Conservation (phyloP, 1,140 invertebrate genomes). For the Chelonus insularis region DNA sequence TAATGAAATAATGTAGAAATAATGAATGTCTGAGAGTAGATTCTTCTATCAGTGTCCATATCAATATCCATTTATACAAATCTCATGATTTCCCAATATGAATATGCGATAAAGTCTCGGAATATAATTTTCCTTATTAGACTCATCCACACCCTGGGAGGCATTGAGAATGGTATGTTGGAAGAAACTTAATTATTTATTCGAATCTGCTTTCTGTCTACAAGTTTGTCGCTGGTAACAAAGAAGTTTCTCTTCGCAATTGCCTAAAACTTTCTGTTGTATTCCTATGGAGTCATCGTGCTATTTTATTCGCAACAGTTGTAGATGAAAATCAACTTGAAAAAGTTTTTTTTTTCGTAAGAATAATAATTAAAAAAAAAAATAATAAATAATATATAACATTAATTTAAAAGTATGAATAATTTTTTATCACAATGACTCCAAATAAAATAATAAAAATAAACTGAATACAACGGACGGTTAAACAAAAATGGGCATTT, state of each 20-base stretch:
- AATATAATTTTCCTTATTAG: constrained; percentile 39
- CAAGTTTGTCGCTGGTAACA: neutral
- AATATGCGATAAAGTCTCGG: neutral
- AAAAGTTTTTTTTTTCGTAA: no score
- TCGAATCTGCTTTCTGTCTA: constrained; percentile 21
- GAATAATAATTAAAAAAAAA: no score
- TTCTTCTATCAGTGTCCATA: no score
- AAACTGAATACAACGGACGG: neutral
- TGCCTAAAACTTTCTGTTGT: constrained; percentile 13
- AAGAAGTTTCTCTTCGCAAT: neutral
- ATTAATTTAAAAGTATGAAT: no score
- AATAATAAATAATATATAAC: no score
- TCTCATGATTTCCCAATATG: constrained; percentile 10
- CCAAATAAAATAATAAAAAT: no score
- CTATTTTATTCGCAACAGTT: neutral
- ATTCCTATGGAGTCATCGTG: neutral
- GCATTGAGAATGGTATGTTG: constrained; percentile 56
- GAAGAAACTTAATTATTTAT: constrained; percentile 45
- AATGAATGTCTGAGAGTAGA: no score
- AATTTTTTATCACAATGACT: no score
- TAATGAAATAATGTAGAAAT: no score
- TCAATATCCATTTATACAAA: no score
- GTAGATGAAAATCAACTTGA: no score
- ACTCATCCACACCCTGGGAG: constrained; percentile 51
- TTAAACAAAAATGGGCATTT: neutral